A percentile compares a stretch with the other conserved stretches of the same genome.
phyloP scores from a whole-genome alignment of 1,140 invertebrate species.

The Pogonognathellus flavescens region DNA sequence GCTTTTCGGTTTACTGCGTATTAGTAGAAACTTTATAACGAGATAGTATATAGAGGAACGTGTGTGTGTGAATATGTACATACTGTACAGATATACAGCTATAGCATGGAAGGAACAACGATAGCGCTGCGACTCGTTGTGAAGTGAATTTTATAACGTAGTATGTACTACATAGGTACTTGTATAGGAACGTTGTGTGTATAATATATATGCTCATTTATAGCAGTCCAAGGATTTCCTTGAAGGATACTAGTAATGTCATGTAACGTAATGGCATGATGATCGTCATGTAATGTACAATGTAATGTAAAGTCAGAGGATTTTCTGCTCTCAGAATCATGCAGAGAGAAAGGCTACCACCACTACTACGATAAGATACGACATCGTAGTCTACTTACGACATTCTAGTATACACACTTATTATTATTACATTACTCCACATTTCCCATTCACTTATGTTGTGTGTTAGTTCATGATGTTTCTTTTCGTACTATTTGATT shows the following conservation, averaged over 20 bases:
- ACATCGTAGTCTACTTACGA: not conserved
- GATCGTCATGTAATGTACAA: constrained; percentile 41
- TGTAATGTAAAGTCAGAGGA: constrained; percentile 27
- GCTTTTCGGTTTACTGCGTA: constrained; percentile 47
- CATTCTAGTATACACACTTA: too few species aligned
- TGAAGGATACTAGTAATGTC: constrained; percentile 41
- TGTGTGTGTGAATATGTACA: not conserved
- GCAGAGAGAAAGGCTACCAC: constrained; percentile 27
- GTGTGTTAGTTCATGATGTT: not conserved
- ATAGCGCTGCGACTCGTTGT: not conserved
- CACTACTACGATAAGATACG: constrained; percentile 11
- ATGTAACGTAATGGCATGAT: constrained; percentile 41
- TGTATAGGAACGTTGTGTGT: not conserved
- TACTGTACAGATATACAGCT: not conserved
- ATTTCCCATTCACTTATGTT: not conserved
- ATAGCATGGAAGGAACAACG: not conserved
- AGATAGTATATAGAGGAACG: not conserved
- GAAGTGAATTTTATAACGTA: constrained; percentile 2
- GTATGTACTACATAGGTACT: not conserved
- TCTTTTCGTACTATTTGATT: too few species aligned
- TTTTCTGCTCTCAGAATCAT: constrained; percentile 29
- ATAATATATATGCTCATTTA: constrained; percentile 33
- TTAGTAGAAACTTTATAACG: constrained; percentile 40
- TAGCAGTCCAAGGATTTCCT: constrained; percentile 46
- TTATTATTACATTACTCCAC: not conserved